Conservation (phyloP, 2,888 invertebrate genomes). For the Hirtodrosophila duncani region DNA sequence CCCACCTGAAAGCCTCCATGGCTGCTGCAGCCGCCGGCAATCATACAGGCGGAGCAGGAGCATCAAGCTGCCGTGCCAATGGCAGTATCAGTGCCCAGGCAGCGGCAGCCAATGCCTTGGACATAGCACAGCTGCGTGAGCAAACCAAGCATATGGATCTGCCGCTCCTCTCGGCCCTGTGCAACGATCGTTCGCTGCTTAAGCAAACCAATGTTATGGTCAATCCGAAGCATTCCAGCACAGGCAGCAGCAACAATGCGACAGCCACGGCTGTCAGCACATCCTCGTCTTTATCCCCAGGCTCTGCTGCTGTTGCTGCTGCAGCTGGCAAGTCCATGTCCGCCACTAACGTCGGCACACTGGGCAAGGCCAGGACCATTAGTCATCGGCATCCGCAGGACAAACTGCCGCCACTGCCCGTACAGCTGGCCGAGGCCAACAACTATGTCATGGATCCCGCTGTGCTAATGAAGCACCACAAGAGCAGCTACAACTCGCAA, state of each 20-base stretch:
- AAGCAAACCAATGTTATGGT: conserved; percentile 93
- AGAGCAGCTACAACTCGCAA: conserved; percentile 76
- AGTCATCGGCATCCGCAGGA: conserved; percentile 88
- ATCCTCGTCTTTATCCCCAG: conserved; percentile 42
- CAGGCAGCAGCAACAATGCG: conserved; percentile 16
- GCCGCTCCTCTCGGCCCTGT: conserved; percentile 94
- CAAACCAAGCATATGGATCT: conserved; percentile 93
- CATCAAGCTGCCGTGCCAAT: too few relatives aligned
- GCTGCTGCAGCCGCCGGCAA: conserved; percentile 35
- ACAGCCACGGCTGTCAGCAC: conserved; percentile 30
- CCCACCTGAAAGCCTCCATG: conserved; percentile 74
- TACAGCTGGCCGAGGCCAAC: conserved; percentile 82
- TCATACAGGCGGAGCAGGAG: conserved; percentile 30
- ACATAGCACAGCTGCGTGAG: conserved; percentile 90
- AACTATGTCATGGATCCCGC: conserved; percentile 82
- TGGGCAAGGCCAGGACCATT: conserved; percentile 79
- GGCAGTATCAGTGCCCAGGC: conserved; percentile 14
- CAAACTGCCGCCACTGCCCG: conserved; percentile 84
- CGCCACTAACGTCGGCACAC: conserved; percentile 35
- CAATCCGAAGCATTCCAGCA: conserved; percentile 83
- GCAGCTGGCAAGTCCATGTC: conserved; percentile 37
- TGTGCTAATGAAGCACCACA: conserved; percentile 74
- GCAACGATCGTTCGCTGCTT: conserved; percentile 92
- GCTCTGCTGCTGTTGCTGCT: conserved; percentile 1
- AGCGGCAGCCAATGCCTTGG: conserved; percentile 78